These are phyloP conservation scores for Brachyptera risi DNA, from an alignment of 2,888 invertebrate species.

Conservation along the genomic window DNA sequence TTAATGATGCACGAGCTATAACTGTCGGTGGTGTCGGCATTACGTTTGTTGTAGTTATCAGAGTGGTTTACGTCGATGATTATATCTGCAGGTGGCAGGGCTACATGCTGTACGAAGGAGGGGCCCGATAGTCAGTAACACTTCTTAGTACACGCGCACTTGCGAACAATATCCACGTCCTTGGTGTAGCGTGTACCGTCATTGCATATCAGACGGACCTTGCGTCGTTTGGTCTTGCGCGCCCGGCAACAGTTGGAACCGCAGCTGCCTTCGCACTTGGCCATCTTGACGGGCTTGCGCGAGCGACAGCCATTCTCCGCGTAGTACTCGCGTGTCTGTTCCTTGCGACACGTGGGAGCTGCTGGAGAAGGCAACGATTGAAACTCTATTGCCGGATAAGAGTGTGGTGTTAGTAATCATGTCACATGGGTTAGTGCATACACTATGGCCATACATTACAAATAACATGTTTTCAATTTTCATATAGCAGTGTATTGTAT, in stretches of 20 bases:
- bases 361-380: slow-evolving; percentile 42
- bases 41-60: slow-evolving; percentile 1
- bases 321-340: slow-evolving; percentile 85
- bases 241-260: slow-evolving; percentile 84
- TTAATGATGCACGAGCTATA: slow-evolving; percentile 26
- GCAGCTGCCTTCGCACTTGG: slow-evolving; percentile 75
- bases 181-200: slow-evolving; percentile 92
- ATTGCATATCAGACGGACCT: slow-evolving; percentile 89
- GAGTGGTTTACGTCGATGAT: slow-evolving; percentile 1
- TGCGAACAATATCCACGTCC: slow-evolving; percentile 93
- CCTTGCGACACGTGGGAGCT: slow-evolving; percentile 70
- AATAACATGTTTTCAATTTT: no score
- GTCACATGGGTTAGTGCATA: no score
- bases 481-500: no score
- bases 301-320: slow-evolving; percentile 90
- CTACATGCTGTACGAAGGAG: slow-evolving; percentile 34
- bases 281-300: slow-evolving; percentile 84
- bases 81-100: slow-evolving; percentile 27
- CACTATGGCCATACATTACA: no score
- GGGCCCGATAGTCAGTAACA: slow-evolving; percentile 58
- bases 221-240: slow-evolving; percentile 87
- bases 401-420: no score
- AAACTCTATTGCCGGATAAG: background rate
- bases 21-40: slow-evolving; percentile 17
- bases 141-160: slow-evolving; percentile 92